A percentile compares a stretch with the other conserved stretches of the same genome.
phyloP scores from a whole-genome alignment of 2,113 vertebrate genomes.

The Scalopus aquaticus region DNA sequence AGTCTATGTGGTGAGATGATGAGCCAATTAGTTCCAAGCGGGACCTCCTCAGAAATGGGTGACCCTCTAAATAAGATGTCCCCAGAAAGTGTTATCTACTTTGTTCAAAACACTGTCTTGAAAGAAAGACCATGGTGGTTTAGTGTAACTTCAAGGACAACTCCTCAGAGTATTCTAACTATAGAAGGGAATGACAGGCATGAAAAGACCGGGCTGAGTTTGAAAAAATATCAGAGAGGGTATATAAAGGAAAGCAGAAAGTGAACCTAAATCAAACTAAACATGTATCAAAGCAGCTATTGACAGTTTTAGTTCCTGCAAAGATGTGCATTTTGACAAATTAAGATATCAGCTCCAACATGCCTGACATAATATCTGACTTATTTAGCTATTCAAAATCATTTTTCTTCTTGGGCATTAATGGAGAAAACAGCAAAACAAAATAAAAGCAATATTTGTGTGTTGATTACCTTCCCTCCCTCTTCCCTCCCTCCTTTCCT shows the following conservation, averaged over 20 bases:
- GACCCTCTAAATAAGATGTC: neutral
- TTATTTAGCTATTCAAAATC: neutral
- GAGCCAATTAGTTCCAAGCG: neutral
- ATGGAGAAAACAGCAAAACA: conserved; percentile 4
- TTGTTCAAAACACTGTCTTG: neutral
- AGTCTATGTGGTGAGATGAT: neutral
- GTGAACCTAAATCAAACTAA: neutral
- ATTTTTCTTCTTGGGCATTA: neutral
- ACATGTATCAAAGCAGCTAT: neutral
- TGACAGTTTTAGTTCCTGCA: neutral
- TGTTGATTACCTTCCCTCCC: neutral
- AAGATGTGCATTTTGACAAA: conserved; percentile 31
- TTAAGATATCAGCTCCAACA: conserved; percentile 16
- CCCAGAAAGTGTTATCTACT: neutral
- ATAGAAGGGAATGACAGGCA: conserved; percentile 4
- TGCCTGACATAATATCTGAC: neutral
- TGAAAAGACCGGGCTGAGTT: neutral
- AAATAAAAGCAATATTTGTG: neutral
- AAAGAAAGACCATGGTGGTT: neutral
- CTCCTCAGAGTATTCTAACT: neutral
- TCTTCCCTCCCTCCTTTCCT: neutral
- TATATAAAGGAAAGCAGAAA: neutral
- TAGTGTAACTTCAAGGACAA: neutral
- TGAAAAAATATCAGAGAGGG: neutral
- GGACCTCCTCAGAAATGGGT: neutral